Base-by-base conservation (phyloP, 2,113 vertebrate genomes). In the Ceyx margarethae region DNA sequence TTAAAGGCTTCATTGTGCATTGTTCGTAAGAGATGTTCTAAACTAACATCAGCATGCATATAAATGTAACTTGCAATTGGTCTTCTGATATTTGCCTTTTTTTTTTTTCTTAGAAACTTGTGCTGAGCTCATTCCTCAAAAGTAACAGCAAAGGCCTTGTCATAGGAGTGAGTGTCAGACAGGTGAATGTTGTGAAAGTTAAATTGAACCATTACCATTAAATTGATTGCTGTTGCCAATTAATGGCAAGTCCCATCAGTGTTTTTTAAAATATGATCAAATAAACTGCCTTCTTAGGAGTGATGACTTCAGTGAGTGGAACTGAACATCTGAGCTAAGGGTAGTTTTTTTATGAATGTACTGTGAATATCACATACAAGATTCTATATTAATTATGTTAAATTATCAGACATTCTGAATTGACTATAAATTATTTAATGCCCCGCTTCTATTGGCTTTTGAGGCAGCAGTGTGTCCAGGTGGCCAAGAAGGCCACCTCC, bases 1-100 rank as follows among this genome's bases (percentile, higher is more conserved):
- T 90, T 86, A 86, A 91, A 83, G 23, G 33, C 78, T 75, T 79
- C 50, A 69, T 91, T 95, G 85, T 95, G 29, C 25, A 57, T 95
- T 86, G 85, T 95, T 37, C 11, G 4, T 68, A 71, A 57, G 57
- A 90, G 65, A 81, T 95, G 92, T 88, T 95, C 67, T 77, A 64
- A 86, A 94, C 78, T 90, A 88, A 71, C 88, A 68, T 90, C 81
- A 87, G 9, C 19, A 3, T 69, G 60, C 50, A 88, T 93, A 42
- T 31, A 53, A 80, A 87, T 87, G 43, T 35, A 75, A 87, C 22
- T 77, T 76, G 23, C 22, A 65, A 31, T 37, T 10, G 3, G 4
- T 74, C 60, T 66, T 74, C 62, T 92, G 87, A 87, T 82, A 23
- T 46, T 85, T 50, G 22, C 33, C 58, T 2, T 13, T 73, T 88